A percentile compares a stretch with the other conserved stretches of the same genome.
Evolutionary conservation across 2,888 invertebrate genomes (phyloP).

Genomic region (Mythimna albipuncta): DNA sequence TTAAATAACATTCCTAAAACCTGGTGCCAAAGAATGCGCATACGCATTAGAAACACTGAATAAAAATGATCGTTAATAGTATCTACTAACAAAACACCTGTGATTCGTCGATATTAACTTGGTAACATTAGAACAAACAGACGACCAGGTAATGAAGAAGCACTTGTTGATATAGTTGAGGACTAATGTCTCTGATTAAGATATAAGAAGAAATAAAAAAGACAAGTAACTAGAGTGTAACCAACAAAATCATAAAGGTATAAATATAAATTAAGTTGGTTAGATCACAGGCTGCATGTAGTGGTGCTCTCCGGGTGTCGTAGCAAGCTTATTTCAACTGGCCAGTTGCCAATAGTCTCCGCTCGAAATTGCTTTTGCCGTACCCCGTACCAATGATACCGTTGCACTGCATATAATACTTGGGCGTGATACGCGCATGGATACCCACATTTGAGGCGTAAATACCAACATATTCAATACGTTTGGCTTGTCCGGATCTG

Average conservation of each 20-base stretch:
- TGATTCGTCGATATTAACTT: conserved; percentile 3
- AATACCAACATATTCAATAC: conserved; percentile 56
- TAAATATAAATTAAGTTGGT: conserved; percentile 75
- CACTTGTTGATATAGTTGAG: background rate
- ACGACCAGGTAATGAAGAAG: background rate
- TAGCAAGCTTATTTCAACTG: conserved; percentile 88
- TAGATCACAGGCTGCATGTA: conserved; percentile 80
- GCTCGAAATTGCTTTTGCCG: conserved; percentile 87
- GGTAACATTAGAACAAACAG: background rate
- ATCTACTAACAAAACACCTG: conserved; percentile 52
- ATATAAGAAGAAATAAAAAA: background rate
- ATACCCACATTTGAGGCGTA: conserved; percentile 67
- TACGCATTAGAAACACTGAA: conserved; percentile 46
- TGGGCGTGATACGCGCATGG: conserved; percentile 75
- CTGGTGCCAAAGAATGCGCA: conserved; percentile 54
- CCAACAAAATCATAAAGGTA: conserved; percentile 57
- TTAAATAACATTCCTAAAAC: conserved; percentile 28
- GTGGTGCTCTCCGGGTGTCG: conserved; percentile 82
- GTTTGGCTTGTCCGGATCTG: conserved; percentile 44
- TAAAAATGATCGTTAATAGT: conserved; percentile 50
- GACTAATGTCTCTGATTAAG: background rate
- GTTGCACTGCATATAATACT: conserved; percentile 77
- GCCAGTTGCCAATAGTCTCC: conserved; percentile 84
- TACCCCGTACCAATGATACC: conserved; percentile 85
- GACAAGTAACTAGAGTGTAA: conserved; percentile 16